Evolutionary conservation across 2,888 invertebrate genomes (phyloP).

Genomic region (Scaptomyza reducta): DNA sequence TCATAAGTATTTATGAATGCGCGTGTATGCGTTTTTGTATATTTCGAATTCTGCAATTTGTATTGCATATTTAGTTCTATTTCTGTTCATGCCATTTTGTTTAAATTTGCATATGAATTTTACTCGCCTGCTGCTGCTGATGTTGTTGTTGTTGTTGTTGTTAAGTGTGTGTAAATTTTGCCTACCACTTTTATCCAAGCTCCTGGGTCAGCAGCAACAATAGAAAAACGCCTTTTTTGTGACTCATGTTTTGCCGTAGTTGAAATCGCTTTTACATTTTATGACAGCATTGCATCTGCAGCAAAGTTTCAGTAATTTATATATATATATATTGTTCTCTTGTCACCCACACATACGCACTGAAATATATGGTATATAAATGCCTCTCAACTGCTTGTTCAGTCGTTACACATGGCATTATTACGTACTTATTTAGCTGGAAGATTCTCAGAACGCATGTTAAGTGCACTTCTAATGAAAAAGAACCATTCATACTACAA

Average conservation of each 20-base stretch:
- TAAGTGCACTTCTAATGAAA: not conserved
- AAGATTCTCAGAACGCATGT: not conserved
- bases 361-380: too few species aligned
- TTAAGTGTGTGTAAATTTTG: conserved; percentile 15
- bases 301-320: not conserved
- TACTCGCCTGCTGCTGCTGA: not conserved
- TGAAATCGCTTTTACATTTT: conserved; percentile 14
- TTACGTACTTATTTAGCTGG: not conserved
- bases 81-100: conserved; percentile 17
- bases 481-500: not conserved
- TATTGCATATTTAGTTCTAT: conserved; percentile 9
- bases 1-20: conserved; percentile 5
- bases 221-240: not conserved
- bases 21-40: not conserved
- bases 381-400: not conserved
- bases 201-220: conserved; percentile 3
- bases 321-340: not conserved
- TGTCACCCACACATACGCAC: not conserved
- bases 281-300: conserved; percentile 18
- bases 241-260: conserved; percentile 12
- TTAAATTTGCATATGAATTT: conserved; percentile 32
- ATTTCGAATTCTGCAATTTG: not conserved
- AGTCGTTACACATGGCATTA: not conserved
- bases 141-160: not conserved
- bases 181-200: conserved; percentile 1